Conservation (phyloP, 2,113 vertebrate species). For the Cyphomyrus plagiostoma region DNA sequence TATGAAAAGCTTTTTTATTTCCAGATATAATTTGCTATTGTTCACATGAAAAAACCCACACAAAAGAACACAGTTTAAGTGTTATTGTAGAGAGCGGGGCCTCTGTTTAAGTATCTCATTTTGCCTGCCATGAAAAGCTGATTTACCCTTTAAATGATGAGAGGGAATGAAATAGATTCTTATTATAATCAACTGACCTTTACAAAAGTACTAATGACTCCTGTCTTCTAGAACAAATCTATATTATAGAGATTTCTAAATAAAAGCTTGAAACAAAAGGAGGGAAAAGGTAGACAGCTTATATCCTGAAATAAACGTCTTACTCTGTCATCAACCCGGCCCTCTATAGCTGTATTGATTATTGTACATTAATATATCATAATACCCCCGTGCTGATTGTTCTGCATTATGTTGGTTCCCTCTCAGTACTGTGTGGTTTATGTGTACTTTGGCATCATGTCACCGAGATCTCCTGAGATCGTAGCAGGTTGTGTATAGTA, state of each 20-base stretch:
- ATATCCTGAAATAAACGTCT: neutral
- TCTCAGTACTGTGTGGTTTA: neutral
- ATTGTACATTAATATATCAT: neutral
- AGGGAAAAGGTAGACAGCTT: neutral
- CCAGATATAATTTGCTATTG: conserved; percentile 69
- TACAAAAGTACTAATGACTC: conserved; percentile 49
- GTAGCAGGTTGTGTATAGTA: neutral
- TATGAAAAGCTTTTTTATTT: conserved; percentile 74
- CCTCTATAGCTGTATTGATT: neutral
- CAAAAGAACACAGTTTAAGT: conserved; percentile 59
- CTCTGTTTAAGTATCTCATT: conserved; percentile 50
- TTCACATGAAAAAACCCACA: conserved; percentile 59
- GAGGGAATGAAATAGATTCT: conserved; percentile 44
- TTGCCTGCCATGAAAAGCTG: conserved; percentile 54
- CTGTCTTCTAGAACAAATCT: conserved; percentile 43
- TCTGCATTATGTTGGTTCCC: neutral
- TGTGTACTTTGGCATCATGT: neutral
- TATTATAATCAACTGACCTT: conserved; percentile 52
- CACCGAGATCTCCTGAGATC: neutral
- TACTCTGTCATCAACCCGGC: neutral
- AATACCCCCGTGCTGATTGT: neutral
- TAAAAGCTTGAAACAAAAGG: conserved; percentile 48
- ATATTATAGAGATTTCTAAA: conserved; percentile 63
- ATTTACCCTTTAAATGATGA: conserved; percentile 64
- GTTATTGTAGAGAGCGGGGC: conserved; percentile 53